Evolutionary conservation across 64 coral and sea anemone genomes (phyloP), one percentile per base, ranked within the genome.

Genomic region (Montipora sp.): DNA sequence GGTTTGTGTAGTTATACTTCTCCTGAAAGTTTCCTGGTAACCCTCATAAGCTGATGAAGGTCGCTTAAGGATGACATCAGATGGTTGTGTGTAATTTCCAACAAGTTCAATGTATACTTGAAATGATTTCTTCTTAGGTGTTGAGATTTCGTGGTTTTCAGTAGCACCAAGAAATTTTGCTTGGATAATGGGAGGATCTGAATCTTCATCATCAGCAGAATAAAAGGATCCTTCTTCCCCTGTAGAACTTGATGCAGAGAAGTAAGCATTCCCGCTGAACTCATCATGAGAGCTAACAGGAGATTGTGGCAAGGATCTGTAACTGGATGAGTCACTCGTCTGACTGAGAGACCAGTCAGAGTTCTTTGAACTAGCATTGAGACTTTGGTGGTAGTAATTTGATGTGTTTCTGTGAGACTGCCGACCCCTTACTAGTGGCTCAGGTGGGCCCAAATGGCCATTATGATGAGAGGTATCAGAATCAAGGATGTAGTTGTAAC

Each of bases 21-120:
- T 71, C 47, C 90, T 60, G 71, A 92, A 95, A 83, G 36, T 87
- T 89, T 95, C 89, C 68, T 92, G 89, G 74, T 92, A 82, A 50
- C 94, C 94, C 80, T 91, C 90, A 55, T 91, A 92, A 7, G 90
- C 94, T 61, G 98, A 99, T 48, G 92, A 94, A 77, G 98, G 95
- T 18, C 98, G 89, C 77, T 88, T 75, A 44, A 99, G 88, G 57
- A 96, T 89, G 23, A 94, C 98, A 57, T 96, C 94, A 44, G 94
- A 85, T 51, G 98, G 98, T 49, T 92, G 87, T 55, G 81, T 99
- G 78, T 99, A 99, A 57, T 93, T 83, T 27, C 85, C 92, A 57
- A 96, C 89, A 66, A 99, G 84, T 71, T 99, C 94, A 92, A 99
- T 99, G 84, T 99, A 99, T 15, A 99, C 98, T 94, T 99, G 94